Evolutionary conservation across 2,113 vertebrate genomes (phyloP), one percentile per base, ranked within the genome.

Genomic region (Mungos mungo): DNA sequence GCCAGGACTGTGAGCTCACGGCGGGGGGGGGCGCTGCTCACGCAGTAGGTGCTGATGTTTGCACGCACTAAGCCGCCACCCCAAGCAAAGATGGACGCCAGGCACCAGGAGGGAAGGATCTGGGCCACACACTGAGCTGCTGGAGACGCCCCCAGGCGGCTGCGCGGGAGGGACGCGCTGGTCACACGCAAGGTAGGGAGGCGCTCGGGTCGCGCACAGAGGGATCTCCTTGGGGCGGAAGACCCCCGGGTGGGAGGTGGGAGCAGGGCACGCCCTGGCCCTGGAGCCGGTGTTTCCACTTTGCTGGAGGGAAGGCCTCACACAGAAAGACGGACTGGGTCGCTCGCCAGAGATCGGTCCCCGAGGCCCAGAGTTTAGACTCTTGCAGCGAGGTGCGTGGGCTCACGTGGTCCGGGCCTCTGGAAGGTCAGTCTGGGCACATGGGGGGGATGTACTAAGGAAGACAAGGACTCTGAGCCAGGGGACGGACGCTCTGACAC

Each of bases 251-350:
- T 5, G 10, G 71, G 71, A 27, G 23, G 25, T 1, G 1, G 38
- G 35, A 21, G 71, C 45, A 74, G 38, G 71, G 12, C 23, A 0
- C 2, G 2, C 38, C 38, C 71, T 25, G 38, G 27, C 71, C 13
- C 2, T 5, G 41, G 7, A 68, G 31, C 0, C 5, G 65, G 21
- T 3, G 0, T 25, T 45, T 33, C 38, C 41, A 3, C 15, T 45
- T 33, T 5, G 25, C 31, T 65, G 31, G 57, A 77, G 41, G n/a
- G 38, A 29, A 23, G 12, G 23, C 41, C 19, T 79, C 72, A n/a
- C 18, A 31, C 1, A 11, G 57, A 35, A 90, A 66, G 23, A 29
- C 3, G 7, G 57, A 3, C 1, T 27, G 41, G 41, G 27, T 79
- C 27, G 23, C 23, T 35, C 10, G 0, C 57, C 47, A 47, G 45